These are phyloP conservation scores for Rallus limicola DNA, from an alignment of 2,113 vertebrate genomes.

Conservation along the genomic window DNA sequence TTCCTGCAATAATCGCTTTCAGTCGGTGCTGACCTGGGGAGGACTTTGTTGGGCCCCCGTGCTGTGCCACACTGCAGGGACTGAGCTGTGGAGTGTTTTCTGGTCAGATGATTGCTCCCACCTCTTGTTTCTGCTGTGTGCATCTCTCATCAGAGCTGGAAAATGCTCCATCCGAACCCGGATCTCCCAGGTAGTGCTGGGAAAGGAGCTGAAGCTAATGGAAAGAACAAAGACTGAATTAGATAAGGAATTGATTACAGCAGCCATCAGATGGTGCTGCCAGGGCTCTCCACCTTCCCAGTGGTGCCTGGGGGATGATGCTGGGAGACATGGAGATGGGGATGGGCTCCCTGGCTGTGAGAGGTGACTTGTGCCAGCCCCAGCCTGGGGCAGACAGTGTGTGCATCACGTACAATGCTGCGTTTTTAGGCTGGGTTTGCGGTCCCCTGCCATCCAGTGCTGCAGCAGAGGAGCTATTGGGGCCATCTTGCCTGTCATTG, in stretches of 20 bases:
- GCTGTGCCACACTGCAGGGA: background rate
- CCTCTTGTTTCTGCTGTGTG: background rate
- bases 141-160: background rate
- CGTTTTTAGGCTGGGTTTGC: background rate
- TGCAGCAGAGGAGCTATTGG: fast-evolving
- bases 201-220: background rate
- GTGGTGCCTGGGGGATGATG: background rate
- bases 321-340: background rate
- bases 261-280: background rate
- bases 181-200: background rate
- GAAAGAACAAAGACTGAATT: background rate
- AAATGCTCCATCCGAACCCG: background rate
- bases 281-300: background rate
- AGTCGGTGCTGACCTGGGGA: background rate
- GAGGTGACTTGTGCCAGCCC: background rate
- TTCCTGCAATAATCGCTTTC: conserved; percentile 1
- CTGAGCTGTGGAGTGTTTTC: background rate
- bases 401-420: fast-evolving
- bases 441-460: background rate
- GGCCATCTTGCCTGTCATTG: background rate
- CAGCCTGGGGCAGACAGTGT: fast-evolving
- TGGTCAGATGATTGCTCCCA: background rate
- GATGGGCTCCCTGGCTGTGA: background rate
- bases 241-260: background rate
- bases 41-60: background rate